These are phyloP conservation scores for human (Homo sapiens) DNA, from an alignment of 2,113 vertebrate species.

Conservation along the genomic window DNA sequence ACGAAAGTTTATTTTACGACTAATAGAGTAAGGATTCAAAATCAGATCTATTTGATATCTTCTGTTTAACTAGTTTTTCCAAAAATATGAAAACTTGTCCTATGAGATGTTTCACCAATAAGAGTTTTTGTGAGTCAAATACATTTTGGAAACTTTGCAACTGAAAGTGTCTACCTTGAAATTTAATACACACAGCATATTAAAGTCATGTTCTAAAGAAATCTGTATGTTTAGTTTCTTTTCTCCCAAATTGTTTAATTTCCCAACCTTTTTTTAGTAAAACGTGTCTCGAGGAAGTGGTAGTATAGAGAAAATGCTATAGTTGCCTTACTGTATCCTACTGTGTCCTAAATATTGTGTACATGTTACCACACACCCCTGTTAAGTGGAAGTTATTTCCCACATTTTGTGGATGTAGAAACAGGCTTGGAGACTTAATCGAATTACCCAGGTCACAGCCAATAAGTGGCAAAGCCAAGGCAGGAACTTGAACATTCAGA, in stretches of 20 bases:
- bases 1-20: slow-evolving; percentile 4
- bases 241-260: background rate
- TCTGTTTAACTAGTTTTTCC: background rate
- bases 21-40: background rate
- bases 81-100: background rate
- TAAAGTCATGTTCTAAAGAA: background rate
- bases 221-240: background rate
- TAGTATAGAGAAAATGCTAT: background rate
- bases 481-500: background rate
- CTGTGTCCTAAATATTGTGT: background rate
- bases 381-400: background rate
- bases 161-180: background rate
- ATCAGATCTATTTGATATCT: background rate
- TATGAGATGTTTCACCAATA: background rate
- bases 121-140: background rate
- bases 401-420: background rate
- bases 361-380: background rate
- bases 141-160: background rate
- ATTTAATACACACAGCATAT: background rate
- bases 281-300: background rate
- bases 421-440: background rate
- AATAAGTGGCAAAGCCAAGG: background rate
- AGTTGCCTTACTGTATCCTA: background rate
- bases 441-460: background rate
- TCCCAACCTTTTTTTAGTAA: background rate